phyloP scores from a whole-genome alignment of 2,888 invertebrate species.

The Andrena marginata region DNA sequence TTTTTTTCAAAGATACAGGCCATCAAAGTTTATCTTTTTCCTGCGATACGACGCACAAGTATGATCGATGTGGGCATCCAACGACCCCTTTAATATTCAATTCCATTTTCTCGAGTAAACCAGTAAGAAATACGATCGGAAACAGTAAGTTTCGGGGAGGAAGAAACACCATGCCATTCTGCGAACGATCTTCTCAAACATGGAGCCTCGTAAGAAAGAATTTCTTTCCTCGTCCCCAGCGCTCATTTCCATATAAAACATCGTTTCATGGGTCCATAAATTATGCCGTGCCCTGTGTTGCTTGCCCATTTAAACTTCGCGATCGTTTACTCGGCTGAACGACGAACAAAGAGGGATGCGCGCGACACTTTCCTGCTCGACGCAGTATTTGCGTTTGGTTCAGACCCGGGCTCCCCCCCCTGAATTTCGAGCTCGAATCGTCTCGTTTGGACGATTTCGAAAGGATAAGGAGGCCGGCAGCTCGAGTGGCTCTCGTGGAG shows the following conservation, averaged over 20 bases:
- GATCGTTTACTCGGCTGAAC: neutral
- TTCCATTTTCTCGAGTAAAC: too few species aligned
- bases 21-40: too few species aligned
- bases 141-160: too few species aligned
- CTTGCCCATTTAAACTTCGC: neutral
- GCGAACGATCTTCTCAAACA: too few species aligned
- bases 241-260: neutral
- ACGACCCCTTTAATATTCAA: too few species aligned
- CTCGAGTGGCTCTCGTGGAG: conserved; percentile 42
- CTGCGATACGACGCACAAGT: too few species aligned
- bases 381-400: neutral
- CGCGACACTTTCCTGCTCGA: neutral
- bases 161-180: too few species aligned
- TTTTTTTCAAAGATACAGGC: too few species aligned
- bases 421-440: conserved; percentile 25
- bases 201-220: too few species aligned
- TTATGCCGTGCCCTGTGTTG: neutral
- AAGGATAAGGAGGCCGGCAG: conserved; percentile 37
- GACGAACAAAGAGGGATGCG: neutral
- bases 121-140: too few species aligned
- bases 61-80: too few species aligned
- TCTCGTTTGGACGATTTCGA: conserved; percentile 28
- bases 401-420: neutral
- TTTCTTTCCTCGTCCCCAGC: too few species aligned
- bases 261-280: neutral